Percentiles rank a stretch among this genome's conserved stretches.
phyloP scores from a whole-genome alignment of 2,797 vertebrate genomes.

The Ateles fusciceps region DNA sequence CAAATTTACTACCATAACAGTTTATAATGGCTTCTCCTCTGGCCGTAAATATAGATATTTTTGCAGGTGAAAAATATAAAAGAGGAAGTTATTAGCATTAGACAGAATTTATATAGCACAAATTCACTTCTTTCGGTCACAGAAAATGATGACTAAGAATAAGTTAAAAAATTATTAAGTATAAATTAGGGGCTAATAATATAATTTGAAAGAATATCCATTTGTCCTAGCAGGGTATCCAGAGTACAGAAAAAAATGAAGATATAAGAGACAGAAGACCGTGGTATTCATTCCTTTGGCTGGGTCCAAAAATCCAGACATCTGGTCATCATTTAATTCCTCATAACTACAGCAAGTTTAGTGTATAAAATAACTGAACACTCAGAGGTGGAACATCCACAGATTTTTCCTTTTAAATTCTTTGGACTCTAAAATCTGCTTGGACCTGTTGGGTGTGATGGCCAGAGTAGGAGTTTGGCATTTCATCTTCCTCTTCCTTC shows the following conservation, averaged over 20 bases:
- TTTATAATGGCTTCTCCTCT: slow-evolving; percentile 8
- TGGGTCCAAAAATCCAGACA: neutral
- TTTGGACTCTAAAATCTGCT: neutral
- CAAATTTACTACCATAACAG: neutral
- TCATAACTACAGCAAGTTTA: neutral
- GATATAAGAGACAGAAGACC: neutral
- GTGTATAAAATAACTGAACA: neutral
- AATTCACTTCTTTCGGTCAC: neutral
- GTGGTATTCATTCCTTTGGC: neutral
- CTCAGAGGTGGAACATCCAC: neutral
- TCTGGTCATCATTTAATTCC: neutral
- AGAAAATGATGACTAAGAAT: slow-evolving; percentile 1
- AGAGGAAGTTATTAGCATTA: neutral
- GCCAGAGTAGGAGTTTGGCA: neutral
- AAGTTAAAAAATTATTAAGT: neutral
- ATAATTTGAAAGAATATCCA: neutral
- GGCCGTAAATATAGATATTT: slow-evolving; percentile 15
- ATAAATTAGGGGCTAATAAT: neutral
- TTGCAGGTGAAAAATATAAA: slow-evolving; percentile 8
- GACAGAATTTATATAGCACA: neutral
- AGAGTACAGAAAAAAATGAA: neutral
- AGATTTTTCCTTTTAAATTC: neutral
- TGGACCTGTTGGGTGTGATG: neutral
- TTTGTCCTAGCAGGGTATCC: neutral
- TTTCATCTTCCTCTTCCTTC: neutral